A percentile compares a stretch with the other conserved stretches of the same genome.
Conservation (phyloP, 2,888 invertebrate species). For the Mythimna vitellina region DNA sequence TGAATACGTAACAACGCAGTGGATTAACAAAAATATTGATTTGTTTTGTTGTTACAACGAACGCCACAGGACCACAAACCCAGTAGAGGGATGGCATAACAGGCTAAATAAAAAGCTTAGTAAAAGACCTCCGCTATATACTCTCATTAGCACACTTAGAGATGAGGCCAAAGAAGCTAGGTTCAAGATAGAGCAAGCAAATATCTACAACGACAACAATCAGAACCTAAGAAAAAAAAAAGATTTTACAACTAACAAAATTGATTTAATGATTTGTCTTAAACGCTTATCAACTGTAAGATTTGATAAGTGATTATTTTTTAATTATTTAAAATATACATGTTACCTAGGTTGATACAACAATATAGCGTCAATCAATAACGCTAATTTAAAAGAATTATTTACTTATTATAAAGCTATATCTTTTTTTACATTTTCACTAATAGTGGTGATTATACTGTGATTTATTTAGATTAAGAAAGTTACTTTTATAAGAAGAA, state of each 20-base stretch:
- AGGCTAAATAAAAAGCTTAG: constrained; percentile 36
- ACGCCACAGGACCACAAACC: constrained; percentile 37
- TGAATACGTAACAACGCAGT: constrained; percentile 33
- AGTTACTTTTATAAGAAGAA: too few relatives aligned
- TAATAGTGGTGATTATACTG: constrained; percentile 18
- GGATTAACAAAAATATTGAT: constrained; percentile 42
- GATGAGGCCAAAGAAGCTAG: constrained; percentile 38
- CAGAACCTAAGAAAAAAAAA: background rate
- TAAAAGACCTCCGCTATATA: constrained; percentile 39
- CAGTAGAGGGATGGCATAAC: constrained; percentile 43
- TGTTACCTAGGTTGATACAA: constrained; percentile 26
- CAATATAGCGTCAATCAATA: constrained; percentile 20
- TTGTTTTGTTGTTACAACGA: constrained; percentile 40
- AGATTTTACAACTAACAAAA: constrained; percentile 40
- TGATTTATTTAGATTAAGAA: constrained; percentile 15
- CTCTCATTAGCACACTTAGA: constrained; percentile 41
- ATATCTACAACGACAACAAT: constrained; percentile 11
- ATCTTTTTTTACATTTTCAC: constrained; percentile 4
- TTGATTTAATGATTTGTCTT: constrained; percentile 38
- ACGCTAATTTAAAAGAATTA: constrained; percentile 20
- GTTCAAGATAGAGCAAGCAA: constrained; percentile 37
- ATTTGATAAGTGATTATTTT: constrained; percentile 34
- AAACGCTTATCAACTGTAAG: constrained; percentile 40
- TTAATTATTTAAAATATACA: constrained; percentile 29
- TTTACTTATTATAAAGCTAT: constrained; percentile 14